Evolutionary conservation across 2,888 invertebrate genomes (phyloP).

Genomic region (Hypomecis punctinalis): DNA sequence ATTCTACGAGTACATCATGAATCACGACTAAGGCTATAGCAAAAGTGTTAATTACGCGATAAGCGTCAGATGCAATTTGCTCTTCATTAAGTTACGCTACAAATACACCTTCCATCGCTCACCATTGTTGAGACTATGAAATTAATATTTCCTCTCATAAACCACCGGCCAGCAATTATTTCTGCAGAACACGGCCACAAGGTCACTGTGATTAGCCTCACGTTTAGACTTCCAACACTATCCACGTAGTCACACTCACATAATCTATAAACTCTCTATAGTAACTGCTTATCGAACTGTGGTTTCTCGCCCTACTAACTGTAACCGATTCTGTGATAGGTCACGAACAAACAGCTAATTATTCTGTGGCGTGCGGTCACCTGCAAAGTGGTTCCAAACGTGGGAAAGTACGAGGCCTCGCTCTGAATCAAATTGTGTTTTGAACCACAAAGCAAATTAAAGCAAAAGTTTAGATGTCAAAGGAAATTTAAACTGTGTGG

Average conservation of each 20-base stretch:
- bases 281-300: slow-evolving; percentile 11
- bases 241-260: slow-evolving; percentile 9
- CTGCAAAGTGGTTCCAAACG: slow-evolving; percentile 28
- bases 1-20: no score
- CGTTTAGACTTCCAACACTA: slow-evolving; percentile 25
- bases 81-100: not conserved
- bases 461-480: slow-evolving; percentile 14
- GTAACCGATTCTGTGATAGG: slow-evolving; percentile 12
- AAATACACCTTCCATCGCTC: slow-evolving; percentile 1
- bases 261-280: slow-evolving; percentile 10
- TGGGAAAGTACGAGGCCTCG: slow-evolving; percentile 42
- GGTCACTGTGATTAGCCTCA: slow-evolving; percentile 36
- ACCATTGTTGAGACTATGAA: slow-evolving; percentile 4
- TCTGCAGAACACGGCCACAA: slow-evolving; percentile 38
- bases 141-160: slow-evolving; percentile 24
- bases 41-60: not conserved
- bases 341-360: slow-evolving; percentile 27
- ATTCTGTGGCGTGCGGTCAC: slow-evolving; percentile 30
- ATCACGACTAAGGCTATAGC: not conserved
- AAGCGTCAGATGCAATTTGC: not conserved
- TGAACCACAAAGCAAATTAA: slow-evolving; percentile 29
- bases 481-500: slow-evolving; percentile 3
- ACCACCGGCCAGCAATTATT: slow-evolving; percentile 27
- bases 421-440: slow-evolving; percentile 26
- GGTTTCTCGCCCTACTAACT: slow-evolving; percentile 6